These are phyloP conservation scores for Plecotus auritus DNA, from an alignment of 2,113 vertebrate genomes.

Conservation along the genomic window DNA sequence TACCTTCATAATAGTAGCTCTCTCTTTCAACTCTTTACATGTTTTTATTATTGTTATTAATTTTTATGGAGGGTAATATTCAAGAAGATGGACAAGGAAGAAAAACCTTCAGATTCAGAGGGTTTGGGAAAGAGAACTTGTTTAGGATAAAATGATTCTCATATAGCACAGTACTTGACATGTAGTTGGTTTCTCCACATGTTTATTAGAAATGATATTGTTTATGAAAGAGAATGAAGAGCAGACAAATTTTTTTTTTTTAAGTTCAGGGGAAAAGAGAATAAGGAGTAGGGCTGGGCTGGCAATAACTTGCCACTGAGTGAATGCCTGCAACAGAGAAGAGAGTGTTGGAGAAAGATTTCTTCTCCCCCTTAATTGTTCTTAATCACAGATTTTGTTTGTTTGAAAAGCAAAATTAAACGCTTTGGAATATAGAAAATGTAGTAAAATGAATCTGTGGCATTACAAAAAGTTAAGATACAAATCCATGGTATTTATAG, in stretches of 20 bases:
- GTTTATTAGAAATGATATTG: neutral
- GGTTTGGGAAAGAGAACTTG: neutral
- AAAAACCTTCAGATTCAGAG: neutral
- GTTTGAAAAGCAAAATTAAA: neutral
- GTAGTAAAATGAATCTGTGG: neutral
- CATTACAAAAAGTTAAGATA: neutral
- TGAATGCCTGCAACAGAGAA: neutral
- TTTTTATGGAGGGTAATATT: neutral
- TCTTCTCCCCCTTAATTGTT: neutral
- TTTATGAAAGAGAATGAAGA: neutral
- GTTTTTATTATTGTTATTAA: neutral
- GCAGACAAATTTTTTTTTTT: neutral
- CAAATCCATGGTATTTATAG: neutral
- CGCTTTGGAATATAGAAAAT: neutral
- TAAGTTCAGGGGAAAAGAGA: neutral
- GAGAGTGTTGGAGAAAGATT: neutral
- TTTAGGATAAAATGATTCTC: neutral
- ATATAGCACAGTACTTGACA: neutral
- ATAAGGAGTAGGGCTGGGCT: neutral
- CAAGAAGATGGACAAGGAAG: neutral
- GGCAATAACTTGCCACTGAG: neutral
- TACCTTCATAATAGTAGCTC: neutral
- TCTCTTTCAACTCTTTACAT: neutral
- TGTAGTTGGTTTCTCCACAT: rapidly evolving
- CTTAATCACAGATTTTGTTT: neutral